These are phyloP conservation scores for Babylonia areolata DNA, from an alignment of 1,140 invertebrate genomes.

Conservation along the genomic window DNA sequence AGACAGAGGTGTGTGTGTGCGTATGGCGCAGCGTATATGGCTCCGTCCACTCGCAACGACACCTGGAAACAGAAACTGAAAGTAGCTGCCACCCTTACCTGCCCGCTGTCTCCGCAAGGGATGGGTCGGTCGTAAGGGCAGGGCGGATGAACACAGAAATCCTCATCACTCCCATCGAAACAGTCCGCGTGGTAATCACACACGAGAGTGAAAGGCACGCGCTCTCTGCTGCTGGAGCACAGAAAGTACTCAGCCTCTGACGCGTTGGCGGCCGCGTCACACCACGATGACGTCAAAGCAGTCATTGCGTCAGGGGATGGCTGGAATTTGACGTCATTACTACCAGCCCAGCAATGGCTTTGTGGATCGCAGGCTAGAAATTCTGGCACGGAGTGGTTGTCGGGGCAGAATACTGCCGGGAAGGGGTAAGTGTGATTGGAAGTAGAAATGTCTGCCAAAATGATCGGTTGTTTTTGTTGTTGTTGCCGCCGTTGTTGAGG, in stretches of 20 bases:
- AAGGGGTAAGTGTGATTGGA: neutral
- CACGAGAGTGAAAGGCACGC: neutral
- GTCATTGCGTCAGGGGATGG: neutral
- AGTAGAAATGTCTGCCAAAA: neutral
- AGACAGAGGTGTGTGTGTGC: too few species aligned
- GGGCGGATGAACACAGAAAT: neutral
- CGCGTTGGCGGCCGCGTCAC: neutral
- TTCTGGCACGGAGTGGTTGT: neutral
- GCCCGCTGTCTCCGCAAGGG: neutral
- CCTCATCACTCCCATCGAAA: neutral
- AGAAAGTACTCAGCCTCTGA: neutral
- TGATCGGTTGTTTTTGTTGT: neutral
- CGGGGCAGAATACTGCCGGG: neutral
- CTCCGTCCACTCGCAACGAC: too few species aligned
- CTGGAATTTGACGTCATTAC: neutral
- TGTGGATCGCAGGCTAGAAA: neutral
- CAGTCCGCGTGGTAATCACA: neutral
- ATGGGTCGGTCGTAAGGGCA: neutral
- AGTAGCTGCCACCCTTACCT: too few species aligned
- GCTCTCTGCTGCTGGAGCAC: neutral
- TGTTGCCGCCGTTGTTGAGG: neutral
- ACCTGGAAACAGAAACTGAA: too few species aligned
- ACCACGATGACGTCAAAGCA: neutral
- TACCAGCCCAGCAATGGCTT: neutral
- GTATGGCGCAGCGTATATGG: too few species aligned